Percentiles rank a stretch among this genome's conserved stretches.
These are phyloP conservation scores for Ophion ventricosus DNA, from an alignment of 2,888 invertebrate species.

Conservation along the genomic window DNA sequence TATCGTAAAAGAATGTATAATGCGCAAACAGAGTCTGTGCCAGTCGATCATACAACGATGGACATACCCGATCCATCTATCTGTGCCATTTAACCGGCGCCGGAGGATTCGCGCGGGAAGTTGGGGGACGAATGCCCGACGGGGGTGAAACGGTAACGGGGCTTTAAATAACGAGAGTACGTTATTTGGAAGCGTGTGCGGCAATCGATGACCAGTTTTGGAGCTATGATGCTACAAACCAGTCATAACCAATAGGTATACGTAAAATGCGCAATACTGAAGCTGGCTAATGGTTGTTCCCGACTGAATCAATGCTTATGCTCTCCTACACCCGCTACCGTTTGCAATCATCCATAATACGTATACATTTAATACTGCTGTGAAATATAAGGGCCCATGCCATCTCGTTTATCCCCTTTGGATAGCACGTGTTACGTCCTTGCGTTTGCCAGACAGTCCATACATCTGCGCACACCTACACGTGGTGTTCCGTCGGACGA, in stretches of 20 bases:
- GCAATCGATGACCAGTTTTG: conserved; percentile 45
- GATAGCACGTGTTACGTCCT: conserved; percentile 8
- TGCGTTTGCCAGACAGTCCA: conserved; percentile 1
- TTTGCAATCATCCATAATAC: conserved; percentile 6
- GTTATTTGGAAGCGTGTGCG: conserved; percentile 62
- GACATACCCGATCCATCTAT: conserved; percentile 53
- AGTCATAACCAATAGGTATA: conserved; percentile 3
- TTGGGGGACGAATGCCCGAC: background rate
- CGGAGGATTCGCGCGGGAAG: conserved; percentile 28
- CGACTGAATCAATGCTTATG: conserved; percentile 79
- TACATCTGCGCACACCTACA: conserved; percentile 3
- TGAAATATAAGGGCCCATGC: conserved; percentile 7
- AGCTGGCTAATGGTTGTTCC: conserved; percentile 79
- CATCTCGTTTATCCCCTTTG: background rate
- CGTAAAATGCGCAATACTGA: conserved; percentile 62
- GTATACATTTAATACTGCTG: background rate
- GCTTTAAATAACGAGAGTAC: conserved; percentile 62
- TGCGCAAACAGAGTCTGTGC: conserved; percentile 20
- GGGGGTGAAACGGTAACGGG: conserved; percentile 37
- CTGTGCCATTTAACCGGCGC: conserved; percentile 49
- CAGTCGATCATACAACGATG: conserved; percentile 53
- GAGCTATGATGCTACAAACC: conserved; percentile 56
- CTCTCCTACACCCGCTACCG: conserved; percentile 10
- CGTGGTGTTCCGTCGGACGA: conserved; percentile 3
- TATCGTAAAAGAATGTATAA: conserved; percentile 6